Conservation (phyloP, 2,888 invertebrate genomes). For the Phyllotreta striolata region DNA sequence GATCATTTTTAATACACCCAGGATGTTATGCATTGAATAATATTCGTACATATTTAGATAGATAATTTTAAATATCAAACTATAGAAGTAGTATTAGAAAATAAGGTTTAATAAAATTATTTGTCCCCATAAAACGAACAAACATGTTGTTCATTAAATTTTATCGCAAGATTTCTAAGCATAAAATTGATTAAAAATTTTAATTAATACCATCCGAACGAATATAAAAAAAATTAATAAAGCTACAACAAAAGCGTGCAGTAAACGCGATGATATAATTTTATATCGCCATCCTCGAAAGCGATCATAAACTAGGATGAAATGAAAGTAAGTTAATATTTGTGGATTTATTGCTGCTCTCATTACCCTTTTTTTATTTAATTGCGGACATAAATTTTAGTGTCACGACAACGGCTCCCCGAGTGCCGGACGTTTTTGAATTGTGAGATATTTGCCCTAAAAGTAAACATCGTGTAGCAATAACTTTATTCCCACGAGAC, state of each 20-base stretch:
- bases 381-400: slow-evolving; percentile 33
- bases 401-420: slow-evolving; percentile 6
- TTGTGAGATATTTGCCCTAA: slow-evolving; percentile 13
- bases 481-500: slow-evolving; percentile 7
- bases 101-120: too few species aligned
- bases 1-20: slow-evolving; percentile 27
- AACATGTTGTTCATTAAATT: too few species aligned
- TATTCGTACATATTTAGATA: background rate
- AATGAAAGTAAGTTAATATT: slow-evolving; percentile 38
- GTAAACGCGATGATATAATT: slow-evolving; percentile 27
- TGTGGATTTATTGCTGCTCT: slow-evolving; percentile 33
- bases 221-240: too few species aligned
- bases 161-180: too few species aligned
- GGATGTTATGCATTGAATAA: slow-evolving; percentile 28
- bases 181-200: too few species aligned
- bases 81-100: too few species aligned
- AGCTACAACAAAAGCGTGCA: background rate
- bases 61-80: background rate
- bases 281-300: slow-evolving; percentile 17
- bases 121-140: too few species aligned
- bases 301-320: slow-evolving; percentile 27
- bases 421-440: slow-evolving; percentile 4
- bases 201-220: too few species aligned
- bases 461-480: slow-evolving; percentile 2
- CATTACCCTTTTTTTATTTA: slow-evolving; percentile 38